Percentiles rank a stretch among this genome's conserved stretches.
Evolutionary conservation across 2,888 invertebrate genomes (phyloP).

Genomic region (Lycaena phlaeas): DNA sequence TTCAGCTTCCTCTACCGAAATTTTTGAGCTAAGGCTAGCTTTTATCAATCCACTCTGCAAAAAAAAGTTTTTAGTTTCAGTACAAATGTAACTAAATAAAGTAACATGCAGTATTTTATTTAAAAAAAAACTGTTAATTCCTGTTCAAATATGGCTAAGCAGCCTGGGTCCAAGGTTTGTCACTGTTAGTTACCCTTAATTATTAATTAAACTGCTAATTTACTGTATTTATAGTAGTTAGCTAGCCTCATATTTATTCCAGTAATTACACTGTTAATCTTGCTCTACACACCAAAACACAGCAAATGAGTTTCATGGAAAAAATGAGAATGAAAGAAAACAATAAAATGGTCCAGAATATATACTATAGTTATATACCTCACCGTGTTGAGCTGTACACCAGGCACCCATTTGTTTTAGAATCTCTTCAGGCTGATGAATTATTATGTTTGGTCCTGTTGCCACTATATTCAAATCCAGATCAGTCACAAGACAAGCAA

Average conservation of each 20-base stretch:
- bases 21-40: slow-evolving; percentile 78
- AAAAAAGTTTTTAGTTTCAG: slow-evolving; percentile 8
- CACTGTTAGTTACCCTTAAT: too few species aligned
- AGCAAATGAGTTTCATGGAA: background rate
- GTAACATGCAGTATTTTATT: too few species aligned
- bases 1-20: slow-evolving; percentile 80
- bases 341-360: background rate
- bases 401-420: slow-evolving; percentile 87
- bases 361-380: slow-evolving; percentile 69
- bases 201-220: too few species aligned
- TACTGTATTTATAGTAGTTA: too few species aligned
- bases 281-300: too few species aligned
- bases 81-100: too few species aligned
- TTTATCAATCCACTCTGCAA: slow-evolving; percentile 86
- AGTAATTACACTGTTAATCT: too few species aligned
- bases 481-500: slow-evolving; percentile 92
- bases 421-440: slow-evolving; percentile 82
- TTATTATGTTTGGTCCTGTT: slow-evolving; percentile 81
- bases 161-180: too few species aligned
- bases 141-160: too few species aligned
- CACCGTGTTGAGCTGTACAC: slow-evolving; percentile 85
- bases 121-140: too few species aligned
- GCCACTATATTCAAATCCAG: slow-evolving; percentile 81
- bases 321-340: slow-evolving; percentile 8
- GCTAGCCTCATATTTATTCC: too few species aligned